A percentile compares a stretch with the other conserved stretches of the same genome.
Conservation (phyloP, 2,888 invertebrate genomes). For the Helobdella robusta region DNA sequence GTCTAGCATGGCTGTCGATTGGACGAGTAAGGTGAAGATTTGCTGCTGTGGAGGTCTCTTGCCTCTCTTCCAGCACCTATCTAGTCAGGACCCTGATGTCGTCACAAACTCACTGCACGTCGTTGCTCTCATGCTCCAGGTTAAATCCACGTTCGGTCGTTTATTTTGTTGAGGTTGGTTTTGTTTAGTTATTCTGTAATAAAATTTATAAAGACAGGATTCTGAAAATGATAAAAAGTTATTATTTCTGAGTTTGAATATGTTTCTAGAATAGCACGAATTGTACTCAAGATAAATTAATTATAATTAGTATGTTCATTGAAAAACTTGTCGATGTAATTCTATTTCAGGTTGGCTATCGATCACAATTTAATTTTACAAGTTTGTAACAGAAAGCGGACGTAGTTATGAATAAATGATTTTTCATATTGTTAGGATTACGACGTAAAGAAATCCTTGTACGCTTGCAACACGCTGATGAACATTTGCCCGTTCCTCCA, state of each 20-base stretch:
- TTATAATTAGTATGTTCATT: no score
- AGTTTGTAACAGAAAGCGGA: no score
- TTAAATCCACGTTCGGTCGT: neutral
- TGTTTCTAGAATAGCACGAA: neutral
- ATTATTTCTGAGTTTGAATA: neutral
- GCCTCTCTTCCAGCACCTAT: neutral
- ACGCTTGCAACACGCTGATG: no score
- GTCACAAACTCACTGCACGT: constrained; percentile 19
- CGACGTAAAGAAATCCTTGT: no score
- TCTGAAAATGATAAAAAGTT: neutral
- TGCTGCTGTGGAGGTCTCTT: constrained; percentile 12
- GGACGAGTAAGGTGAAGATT: neutral
- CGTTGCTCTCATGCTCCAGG: constrained; percentile 6
- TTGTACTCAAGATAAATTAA: no score
- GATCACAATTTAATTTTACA: no score
- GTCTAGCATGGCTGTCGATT: constrained; percentile 6
- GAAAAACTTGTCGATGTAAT: no score
- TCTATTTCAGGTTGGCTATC: no score
- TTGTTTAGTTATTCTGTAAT: neutral
- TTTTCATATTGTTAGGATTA: no score
- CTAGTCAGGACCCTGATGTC: constrained; percentile 16
- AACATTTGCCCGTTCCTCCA: no score
- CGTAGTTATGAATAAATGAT: no score
- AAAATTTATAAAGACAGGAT: constrained; percentile 4
- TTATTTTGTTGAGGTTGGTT: neutral